Percentiles rank a stretch among this genome's conserved stretches.
Conservation (phyloP, 2,797 vertebrate genomes). For the Anomalospiza imberbis region DNA sequence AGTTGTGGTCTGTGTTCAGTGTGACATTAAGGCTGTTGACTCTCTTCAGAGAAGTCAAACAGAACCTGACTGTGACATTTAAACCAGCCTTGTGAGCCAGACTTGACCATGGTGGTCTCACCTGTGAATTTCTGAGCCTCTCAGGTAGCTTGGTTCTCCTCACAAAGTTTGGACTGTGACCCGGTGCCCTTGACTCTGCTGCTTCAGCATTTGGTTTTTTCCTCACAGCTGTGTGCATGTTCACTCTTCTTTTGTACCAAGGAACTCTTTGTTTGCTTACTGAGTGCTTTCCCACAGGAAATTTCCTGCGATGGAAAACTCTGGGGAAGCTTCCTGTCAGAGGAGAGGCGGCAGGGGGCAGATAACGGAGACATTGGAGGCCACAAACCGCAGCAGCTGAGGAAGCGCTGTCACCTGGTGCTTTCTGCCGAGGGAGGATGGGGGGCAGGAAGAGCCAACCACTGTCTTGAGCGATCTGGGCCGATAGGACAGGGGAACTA, state of each 20-base stretch:
- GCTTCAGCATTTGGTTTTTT: not conserved
- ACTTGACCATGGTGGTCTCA: not conserved
- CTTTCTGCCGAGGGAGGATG: not conserved
- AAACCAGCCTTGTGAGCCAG: not conserved
- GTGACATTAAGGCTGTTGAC: not conserved
- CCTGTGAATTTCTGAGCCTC: not conserved
- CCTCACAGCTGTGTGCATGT: not conserved
- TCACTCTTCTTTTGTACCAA: constrained; percentile 5
- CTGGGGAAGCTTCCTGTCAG: constrained; percentile 76
- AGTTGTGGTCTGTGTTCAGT: not conserved
- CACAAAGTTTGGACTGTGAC: not conserved
- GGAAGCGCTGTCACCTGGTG: not conserved
- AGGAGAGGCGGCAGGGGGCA: constrained; percentile 60
- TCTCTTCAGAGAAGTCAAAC: not conserved
- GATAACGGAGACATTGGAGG: constrained; percentile 56
- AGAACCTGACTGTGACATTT: not conserved
- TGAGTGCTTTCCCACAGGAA: constrained; percentile 77
- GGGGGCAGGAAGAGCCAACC: not conserved
- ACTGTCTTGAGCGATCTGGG: not conserved
- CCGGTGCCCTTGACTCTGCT: not conserved
- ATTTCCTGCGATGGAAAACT: constrained; percentile 77
- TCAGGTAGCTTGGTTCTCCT: not conserved
- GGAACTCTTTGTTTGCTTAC: constrained; percentile 64
- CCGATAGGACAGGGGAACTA: not conserved
- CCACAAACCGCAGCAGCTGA: constrained; percentile 31